phyloP scores from a whole-genome alignment of 1,140 invertebrate genomes.

The Rhopalosiphum padi region DNA sequence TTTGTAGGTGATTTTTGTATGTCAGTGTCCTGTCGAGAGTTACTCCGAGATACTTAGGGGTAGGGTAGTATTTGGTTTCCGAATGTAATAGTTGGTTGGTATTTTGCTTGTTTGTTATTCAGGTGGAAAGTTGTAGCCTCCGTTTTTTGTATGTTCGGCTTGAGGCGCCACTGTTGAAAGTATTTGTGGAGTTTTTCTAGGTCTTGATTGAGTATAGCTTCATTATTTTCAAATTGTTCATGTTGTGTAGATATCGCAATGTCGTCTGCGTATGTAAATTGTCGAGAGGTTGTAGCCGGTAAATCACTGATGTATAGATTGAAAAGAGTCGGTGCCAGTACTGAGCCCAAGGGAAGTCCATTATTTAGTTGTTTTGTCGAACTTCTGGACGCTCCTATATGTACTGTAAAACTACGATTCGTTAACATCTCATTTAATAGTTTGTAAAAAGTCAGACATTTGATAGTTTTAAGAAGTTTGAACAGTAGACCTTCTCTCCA shows the following conservation, averaged over 20 bases:
- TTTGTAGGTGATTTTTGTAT: background rate
- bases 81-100: slow-evolving; percentile 43
- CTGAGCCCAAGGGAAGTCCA: background rate
- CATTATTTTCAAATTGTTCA: slow-evolving; percentile 33
- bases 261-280: slow-evolving; percentile 47
- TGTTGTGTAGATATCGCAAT: slow-evolving; percentile 31
- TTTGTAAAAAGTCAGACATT: slow-evolving; percentile 41
- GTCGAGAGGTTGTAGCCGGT: slow-evolving; percentile 20
- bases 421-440: slow-evolving; percentile 41
- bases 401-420: slow-evolving; percentile 56
- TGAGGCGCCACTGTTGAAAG: slow-evolving; percentile 25
- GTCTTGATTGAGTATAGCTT: slow-evolving; percentile 31
- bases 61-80: background rate
- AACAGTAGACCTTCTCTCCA: slow-evolving; percentile 45
- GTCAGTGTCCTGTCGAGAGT: background rate
- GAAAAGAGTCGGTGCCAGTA: slow-evolving; percentile 6
- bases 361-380: slow-evolving; percentile 58
- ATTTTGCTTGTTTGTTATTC: slow-evolving; percentile 48
- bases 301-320: background rate
- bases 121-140: slow-evolving; percentile 24
- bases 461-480: slow-evolving; percentile 51
- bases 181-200: slow-evolving; percentile 35
- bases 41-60: background rate
- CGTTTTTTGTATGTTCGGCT: slow-evolving; percentile 31
- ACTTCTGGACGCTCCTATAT: slow-evolving; percentile 54